Conservation (phyloP, 2,113 vertebrate genomes). For the Parus major region DNA sequence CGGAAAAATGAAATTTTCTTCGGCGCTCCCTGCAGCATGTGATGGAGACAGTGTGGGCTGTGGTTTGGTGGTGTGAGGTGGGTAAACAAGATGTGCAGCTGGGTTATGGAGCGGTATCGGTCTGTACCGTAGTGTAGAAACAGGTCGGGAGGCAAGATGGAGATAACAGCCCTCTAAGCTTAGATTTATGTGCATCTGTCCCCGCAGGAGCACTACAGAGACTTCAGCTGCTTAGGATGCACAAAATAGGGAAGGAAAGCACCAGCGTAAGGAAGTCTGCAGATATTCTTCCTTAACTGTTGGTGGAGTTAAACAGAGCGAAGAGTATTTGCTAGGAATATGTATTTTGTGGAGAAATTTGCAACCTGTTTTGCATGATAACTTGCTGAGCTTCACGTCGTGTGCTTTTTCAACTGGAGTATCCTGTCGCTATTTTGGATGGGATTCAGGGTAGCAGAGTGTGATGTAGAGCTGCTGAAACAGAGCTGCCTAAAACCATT, state of each 20-base stretch:
- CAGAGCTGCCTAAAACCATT: background rate
- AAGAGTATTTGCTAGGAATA: accelerated
- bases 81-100: background rate
- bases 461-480: background rate
- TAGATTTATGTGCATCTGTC: background rate
- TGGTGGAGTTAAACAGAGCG: background rate
- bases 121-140: background rate
- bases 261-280: background rate
- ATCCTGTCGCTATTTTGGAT: background rate
- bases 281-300: background rate
- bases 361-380: too few species aligned
- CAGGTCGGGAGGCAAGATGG: background rate
- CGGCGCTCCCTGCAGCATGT: background rate
- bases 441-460: background rate
- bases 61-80: background rate
- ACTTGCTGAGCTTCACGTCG: background rate
- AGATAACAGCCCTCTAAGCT: background rate
- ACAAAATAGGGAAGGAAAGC: background rate
- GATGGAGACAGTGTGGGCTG: background rate
- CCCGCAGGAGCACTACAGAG: background rate
- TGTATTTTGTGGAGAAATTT: background rate
- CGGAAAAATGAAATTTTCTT: background rate
- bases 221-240: background rate
- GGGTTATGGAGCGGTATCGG: background rate
- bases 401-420: background rate